Percentiles rank a stretch among this genome's conserved stretches.
phyloP scores from a whole-genome alignment of 2,888 invertebrate genomes.

The Dynastes grantii region DNA sequence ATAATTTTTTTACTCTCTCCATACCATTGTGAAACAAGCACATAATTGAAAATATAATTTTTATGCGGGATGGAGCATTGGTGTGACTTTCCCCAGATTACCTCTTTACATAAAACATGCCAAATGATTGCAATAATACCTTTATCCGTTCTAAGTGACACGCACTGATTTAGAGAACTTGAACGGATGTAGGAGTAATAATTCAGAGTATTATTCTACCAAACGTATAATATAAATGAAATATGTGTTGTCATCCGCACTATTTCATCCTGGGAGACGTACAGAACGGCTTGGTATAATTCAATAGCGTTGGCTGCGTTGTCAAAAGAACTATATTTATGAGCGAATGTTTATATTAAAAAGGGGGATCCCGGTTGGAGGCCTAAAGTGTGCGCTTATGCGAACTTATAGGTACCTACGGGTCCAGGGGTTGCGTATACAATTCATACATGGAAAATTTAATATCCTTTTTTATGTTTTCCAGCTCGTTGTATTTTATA shows the following conservation, averaged over 20 bases:
- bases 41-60: too few relatives aligned
- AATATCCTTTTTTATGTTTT: constrained; percentile 45
- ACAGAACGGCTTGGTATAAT: constrained; percentile 34
- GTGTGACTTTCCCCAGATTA: too few relatives aligned
- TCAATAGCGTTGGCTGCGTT: constrained; percentile 19
- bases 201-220: too few relatives aligned
- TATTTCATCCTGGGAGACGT: not conserved
- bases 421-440: not conserved
- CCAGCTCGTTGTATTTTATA: constrained; percentile 45
- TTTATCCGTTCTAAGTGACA: too few relatives aligned
- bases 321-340: constrained; percentile 43
- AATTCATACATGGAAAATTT: constrained; percentile 43
- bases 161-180: too few relatives aligned
- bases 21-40: too few relatives aligned
- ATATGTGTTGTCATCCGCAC: not conserved
- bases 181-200: too few relatives aligned
- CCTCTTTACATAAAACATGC: too few relatives aligned
- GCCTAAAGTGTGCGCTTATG: not conserved
- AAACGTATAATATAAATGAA: too few relatives aligned
- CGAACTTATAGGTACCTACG: not conserved
- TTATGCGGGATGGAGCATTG: too few relatives aligned
- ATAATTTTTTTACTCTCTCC: too few relatives aligned
- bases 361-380: not conserved
- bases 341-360: constrained; percentile 44
- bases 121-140: too few relatives aligned